A percentile compares a stretch with the other conserved stretches of the same genome.
These are phyloP conservation scores for Apodemia mormo DNA, from an alignment of 2,888 invertebrate genomes.

Conservation along the genomic window DNA sequence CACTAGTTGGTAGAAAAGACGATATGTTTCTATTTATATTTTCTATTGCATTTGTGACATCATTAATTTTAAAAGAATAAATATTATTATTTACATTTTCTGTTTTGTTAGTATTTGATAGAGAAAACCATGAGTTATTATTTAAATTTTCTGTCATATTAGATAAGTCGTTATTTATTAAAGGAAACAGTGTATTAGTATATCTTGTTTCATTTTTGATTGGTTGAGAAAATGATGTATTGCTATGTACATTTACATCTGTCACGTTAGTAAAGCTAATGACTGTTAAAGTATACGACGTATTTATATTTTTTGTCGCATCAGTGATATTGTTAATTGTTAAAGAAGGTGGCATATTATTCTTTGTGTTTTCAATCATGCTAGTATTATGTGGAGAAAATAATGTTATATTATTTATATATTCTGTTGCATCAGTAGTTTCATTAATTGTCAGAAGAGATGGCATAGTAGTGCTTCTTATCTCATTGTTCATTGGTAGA, in stretches of 20 bases:
- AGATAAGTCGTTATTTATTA: not conserved
- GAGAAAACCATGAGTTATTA: not conserved
- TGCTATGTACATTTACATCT: not conserved
- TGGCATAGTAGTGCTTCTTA: too few relatives aligned
- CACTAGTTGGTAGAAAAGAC: too few relatives aligned
- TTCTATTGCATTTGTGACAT: not conserved
- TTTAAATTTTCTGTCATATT: not conserved
- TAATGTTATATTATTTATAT: not conserved
- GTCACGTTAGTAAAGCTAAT: not conserved
- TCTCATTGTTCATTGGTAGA: too few relatives aligned
- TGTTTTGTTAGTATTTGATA: not conserved
- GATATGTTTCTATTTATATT: not conserved
- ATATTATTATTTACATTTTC: not conserved
- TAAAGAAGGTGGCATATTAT: too few relatives aligned
- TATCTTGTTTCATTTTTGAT: not conserved
- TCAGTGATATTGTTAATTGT: too few relatives aligned
- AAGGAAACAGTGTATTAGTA: not conserved
- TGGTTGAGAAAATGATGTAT: not conserved
- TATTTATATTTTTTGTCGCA: too few relatives aligned
- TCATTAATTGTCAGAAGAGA: not conserved
- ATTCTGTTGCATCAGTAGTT: not conserved
- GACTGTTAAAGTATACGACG: too few relatives aligned
- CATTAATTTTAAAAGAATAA: not conserved
- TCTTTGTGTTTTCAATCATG: too few relatives aligned
- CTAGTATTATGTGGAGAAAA: not conserved